Evolutionary conservation across 2,113 vertebrate species (phyloP).

Genomic region (Lophura nycthemera): DNA sequence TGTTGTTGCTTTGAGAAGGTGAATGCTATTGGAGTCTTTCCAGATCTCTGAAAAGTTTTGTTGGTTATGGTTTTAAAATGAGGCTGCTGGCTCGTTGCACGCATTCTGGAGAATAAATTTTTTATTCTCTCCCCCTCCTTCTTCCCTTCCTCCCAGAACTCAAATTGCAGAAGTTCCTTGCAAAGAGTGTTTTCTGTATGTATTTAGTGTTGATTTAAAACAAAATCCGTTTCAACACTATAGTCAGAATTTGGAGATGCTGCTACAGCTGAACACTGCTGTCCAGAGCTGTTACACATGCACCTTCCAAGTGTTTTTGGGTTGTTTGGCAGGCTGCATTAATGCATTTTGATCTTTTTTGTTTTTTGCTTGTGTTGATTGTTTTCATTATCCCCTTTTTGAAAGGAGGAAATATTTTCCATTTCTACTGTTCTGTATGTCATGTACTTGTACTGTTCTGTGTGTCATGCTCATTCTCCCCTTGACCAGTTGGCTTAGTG

Average conservation of each 20-base stretch:
- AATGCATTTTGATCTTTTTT: neutral
- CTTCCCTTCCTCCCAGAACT: neutral
- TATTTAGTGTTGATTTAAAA: neutral
- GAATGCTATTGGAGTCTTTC: neutral
- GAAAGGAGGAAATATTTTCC: neutral
- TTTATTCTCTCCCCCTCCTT: conserved; percentile 11
- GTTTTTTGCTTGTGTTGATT: neutral
- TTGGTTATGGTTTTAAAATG: neutral
- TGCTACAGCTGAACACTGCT: neutral
- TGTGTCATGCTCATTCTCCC: neutral
- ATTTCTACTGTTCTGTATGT: neutral
- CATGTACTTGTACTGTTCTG: neutral
- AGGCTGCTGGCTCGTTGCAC: neutral
- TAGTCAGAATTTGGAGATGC: neutral
- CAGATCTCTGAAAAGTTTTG: neutral
- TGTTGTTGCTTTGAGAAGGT: neutral
- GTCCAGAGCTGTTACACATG: neutral
- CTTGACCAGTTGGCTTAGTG: neutral
- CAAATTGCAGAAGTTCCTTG: neutral
- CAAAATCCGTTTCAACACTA: neutral
- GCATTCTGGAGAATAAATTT: neutral
- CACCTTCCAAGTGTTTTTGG: neutral
- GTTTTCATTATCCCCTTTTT: neutral
- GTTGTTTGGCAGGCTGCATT: neutral
- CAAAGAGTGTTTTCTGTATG: neutral